Evolutionary conservation across 2,113 vertebrate genomes (phyloP).

Genomic region (Dolichallabes microphthalmus): DNA sequence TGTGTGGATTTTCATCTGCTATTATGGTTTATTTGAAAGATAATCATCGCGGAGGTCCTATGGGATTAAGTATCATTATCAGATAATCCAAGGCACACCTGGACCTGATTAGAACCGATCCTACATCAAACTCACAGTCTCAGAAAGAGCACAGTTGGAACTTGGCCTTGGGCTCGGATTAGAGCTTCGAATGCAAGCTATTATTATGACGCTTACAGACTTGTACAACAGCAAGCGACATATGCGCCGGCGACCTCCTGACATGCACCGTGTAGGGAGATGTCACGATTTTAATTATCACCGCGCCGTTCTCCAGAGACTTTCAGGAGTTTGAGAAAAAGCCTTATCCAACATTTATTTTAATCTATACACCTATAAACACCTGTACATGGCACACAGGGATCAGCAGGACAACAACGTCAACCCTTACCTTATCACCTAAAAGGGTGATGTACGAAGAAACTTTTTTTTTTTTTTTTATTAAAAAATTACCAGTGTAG

Average conservation of each 20-base stretch:
- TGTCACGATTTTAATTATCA: conserved; percentile 8
- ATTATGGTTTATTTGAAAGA: conserved; percentile 46
- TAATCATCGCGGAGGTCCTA: conserved; percentile 44
- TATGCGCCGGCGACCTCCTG: not conserved
- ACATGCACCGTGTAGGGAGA: not conserved
- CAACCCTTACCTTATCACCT: not conserved
- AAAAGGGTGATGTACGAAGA: too few relatives aligned
- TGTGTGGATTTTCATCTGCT: conserved; percentile 42
- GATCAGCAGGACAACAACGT: not conserved
- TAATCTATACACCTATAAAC: too few relatives aligned
- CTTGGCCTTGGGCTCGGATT: conserved; percentile 13
- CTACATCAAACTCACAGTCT: not conserved
- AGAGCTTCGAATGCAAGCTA: not conserved
- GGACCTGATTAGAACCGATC: conserved; percentile 29
- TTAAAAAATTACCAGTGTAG: not conserved
- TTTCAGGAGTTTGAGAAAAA: not conserved
- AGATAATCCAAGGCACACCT: conserved; percentile 44
- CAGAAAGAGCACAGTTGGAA: not conserved
- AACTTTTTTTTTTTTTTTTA: too few relatives aligned
- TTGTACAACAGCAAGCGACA: conserved; percentile 2
- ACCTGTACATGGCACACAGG: not conserved
- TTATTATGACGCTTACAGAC: conserved; percentile 21
- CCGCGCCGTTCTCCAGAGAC: conserved; percentile 1
- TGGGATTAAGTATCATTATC: conserved; percentile 48
- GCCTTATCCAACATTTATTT: not conserved